phyloP scores from a whole-genome alignment of 2,797 vertebrate genomes.

The Dipus sagitta region DNA sequence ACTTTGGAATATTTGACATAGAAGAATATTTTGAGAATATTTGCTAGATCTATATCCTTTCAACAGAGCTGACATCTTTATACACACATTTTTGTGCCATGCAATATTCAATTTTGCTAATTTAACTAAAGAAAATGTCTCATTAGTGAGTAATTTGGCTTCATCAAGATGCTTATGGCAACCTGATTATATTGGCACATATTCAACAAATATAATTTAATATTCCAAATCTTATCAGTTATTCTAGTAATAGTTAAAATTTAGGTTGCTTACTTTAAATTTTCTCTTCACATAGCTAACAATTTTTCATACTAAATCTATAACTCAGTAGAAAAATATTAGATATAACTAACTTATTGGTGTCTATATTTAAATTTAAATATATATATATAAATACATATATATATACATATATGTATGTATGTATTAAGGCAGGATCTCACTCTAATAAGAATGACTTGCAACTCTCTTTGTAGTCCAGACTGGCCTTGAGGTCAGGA shows the following conservation, averaged over 20 bases:
- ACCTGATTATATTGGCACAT: slow-evolving; percentile 71
- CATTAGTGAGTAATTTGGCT: slow-evolving; percentile 77
- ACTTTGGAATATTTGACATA: slow-evolving; percentile 40
- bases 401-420: too few relatives aligned
- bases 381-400: neutral
- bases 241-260: slow-evolving; percentile 63
- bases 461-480: too few relatives aligned
- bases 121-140: slow-evolving; percentile 64
- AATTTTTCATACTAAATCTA: slow-evolving; percentile 76
- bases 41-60: slow-evolving; percentile 23
- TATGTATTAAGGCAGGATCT: too few relatives aligned
- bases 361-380: neutral
- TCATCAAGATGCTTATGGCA: slow-evolving; percentile 76
- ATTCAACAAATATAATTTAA: slow-evolving; percentile 68
- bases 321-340: slow-evolving; percentile 46
- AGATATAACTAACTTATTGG: slow-evolving; percentile 56
- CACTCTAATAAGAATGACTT: too few relatives aligned
- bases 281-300: slow-evolving; percentile 71
- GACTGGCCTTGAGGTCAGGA: too few relatives aligned
- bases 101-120: slow-evolving; percentile 65
- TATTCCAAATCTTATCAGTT: slow-evolving; percentile 76
- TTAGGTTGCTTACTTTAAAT: slow-evolving; percentile 69
- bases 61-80: neutral
- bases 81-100: slow-evolving; percentile 56
- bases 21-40: neutral